These are phyloP conservation scores for Cheilosia impressa DNA, from an alignment of 2,888 invertebrate species.

Conservation along the genomic window DNA sequence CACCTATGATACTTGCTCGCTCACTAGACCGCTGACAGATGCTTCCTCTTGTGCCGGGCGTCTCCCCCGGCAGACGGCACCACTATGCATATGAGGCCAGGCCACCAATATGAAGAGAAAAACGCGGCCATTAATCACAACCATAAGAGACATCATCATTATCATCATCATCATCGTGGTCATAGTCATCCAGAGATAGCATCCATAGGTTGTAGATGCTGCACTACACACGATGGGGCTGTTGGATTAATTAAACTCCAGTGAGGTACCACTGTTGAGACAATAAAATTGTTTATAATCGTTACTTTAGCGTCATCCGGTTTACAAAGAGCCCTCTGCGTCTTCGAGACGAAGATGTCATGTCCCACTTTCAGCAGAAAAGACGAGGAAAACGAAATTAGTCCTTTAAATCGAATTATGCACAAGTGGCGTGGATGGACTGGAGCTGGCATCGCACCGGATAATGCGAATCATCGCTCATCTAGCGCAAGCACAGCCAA, in stretches of 20 bases:
- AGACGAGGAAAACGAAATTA: neutral
- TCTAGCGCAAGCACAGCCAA: slow-evolving; percentile 7
- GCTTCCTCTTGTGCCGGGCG: slow-evolving; percentile 2
- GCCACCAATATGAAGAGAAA: slow-evolving; percentile 38
- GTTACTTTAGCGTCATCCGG: slow-evolving; percentile 49
- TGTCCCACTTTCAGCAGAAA: slow-evolving; percentile 7
- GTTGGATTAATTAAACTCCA: slow-evolving; percentile 58
- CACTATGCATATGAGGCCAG: slow-evolving; percentile 20
- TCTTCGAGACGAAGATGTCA: neutral
- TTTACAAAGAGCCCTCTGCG: slow-evolving; percentile 7
- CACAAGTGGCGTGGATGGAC: slow-evolving; percentile 11
- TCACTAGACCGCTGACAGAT: slow-evolving; percentile 32
- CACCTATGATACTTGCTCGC: slow-evolving; percentile 11
- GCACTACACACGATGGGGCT: slow-evolving; percentile 20
- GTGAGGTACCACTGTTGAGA: slow-evolving; percentile 55
- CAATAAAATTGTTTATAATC: slow-evolving; percentile 39
- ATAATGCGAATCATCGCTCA: slow-evolving; percentile 29
- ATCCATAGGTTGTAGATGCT: slow-evolving; percentile 7
- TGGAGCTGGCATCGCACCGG: slow-evolving; percentile 24
- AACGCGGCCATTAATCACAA: slow-evolving; percentile 64
- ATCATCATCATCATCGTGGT: slow-evolving; percentile 6
- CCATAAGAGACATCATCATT: slow-evolving; percentile 54
- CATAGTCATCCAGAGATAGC: neutral
- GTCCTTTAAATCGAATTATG: slow-evolving; percentile 64
- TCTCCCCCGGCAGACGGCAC: neutral